These are phyloP conservation scores for Crocodylus rhombifer DNA, from an alignment of 2,797 vertebrate genomes.

Conservation along the genomic window DNA sequence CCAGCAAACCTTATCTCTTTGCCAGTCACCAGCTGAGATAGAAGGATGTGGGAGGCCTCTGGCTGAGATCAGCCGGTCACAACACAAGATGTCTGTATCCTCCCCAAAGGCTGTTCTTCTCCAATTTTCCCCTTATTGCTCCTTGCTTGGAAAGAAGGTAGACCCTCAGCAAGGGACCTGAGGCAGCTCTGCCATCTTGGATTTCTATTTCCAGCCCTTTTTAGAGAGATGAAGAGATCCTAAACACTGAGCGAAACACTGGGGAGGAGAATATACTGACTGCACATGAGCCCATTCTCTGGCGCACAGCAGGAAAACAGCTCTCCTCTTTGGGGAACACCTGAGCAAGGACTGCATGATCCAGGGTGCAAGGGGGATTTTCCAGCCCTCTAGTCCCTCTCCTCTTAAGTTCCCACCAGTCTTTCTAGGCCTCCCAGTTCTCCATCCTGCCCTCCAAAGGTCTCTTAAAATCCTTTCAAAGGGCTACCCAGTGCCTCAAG, in stretches of 20 bases:
- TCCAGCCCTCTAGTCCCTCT: not conserved
- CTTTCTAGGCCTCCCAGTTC: not conserved
- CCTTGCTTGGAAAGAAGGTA: slow-evolving; percentile 48
- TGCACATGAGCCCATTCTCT: not conserved
- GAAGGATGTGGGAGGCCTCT: slow-evolving; percentile 31
- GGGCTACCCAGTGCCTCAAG: not conserved
- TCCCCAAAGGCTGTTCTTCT: slow-evolving; percentile 54
- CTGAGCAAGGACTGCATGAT: not conserved
- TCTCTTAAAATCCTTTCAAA: slow-evolving; percentile 1
- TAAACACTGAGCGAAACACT: not conserved
- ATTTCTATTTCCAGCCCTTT: not conserved
- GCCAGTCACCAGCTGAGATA: slow-evolving; percentile 19
- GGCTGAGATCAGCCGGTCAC: slow-evolving; percentile 50
- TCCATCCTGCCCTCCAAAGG: not conserved
- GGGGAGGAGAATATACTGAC: not conserved
- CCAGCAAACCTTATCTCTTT: slow-evolving; percentile 24
- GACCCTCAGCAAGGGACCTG: fast-evolving
- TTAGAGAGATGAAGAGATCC: not conserved
- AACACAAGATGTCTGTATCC: slow-evolving; percentile 42
- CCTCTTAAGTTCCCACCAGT: not conserved
- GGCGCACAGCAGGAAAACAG: not conserved
- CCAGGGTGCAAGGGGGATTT: slow-evolving; percentile 19
- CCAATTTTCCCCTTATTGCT: not conserved
- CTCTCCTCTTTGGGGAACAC: not conserved
- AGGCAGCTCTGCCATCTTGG: not conserved